A percentile compares a stretch with the other conserved stretches of the same genome.
phyloP scores from a whole-genome alignment of 23 tunicate species.

The Ascidia mentula region DNA sequence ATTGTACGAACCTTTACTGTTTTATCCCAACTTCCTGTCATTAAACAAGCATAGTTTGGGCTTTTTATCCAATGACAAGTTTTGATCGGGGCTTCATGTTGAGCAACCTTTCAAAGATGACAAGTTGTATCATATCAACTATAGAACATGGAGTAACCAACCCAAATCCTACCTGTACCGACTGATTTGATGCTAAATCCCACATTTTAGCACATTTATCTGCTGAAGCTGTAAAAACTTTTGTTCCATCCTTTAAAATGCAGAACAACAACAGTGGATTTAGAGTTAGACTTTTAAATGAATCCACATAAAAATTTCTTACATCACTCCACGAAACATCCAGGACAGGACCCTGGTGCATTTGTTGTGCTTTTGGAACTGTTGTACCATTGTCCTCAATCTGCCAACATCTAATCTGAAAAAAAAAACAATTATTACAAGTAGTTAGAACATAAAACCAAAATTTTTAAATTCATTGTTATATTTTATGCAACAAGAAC shows the following conservation, averaged over 20 bases:
- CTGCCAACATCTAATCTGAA: slow-evolving; percentile 88
- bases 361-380: slow-evolving; percentile 91
- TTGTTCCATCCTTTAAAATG: slow-evolving; percentile 62
- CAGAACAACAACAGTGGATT: neutral
- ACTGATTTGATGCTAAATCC: slow-evolving; percentile 83
- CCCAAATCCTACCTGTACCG: slow-evolving; percentile 28
- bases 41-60: slow-evolving; percentile 73
- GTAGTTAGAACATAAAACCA: neutral
- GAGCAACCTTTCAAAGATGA: slow-evolving; percentile 60
- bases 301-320: no score
- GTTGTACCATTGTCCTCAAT: slow-evolving; percentile 82
- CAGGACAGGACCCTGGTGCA: slow-evolving; percentile 85
- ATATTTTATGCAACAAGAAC: no score
- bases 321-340: slow-evolving; percentile 91
- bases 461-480: no score
- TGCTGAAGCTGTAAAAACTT: slow-evolving; percentile 86
- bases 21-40: slow-evolving; percentile 98
- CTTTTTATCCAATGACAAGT: slow-evolving; percentile 94
- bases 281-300: neutral
- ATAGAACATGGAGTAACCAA: neutral
- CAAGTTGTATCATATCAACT: neutral
- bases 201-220: slow-evolving; percentile 94
- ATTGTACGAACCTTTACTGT: slow-evolving; percentile 36
- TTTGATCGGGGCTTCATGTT: slow-evolving; percentile 92
- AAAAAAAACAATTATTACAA: neutral